phyloP scores from a whole-genome alignment of 2,888 invertebrate species.

The Sinelater perroti region DNA sequence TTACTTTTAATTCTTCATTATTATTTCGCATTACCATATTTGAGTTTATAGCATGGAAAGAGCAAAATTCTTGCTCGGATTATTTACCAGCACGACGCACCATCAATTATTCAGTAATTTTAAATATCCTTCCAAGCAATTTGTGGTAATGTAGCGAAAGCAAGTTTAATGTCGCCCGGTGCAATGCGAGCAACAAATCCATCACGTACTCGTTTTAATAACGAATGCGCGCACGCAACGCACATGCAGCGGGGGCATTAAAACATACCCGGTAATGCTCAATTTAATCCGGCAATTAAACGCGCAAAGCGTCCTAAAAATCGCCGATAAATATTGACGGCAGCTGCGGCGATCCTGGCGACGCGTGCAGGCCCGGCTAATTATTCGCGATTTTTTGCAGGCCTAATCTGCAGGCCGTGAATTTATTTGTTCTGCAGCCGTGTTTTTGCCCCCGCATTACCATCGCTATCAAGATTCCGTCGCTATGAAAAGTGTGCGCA shows the following conservation, averaged over 20 bases:
- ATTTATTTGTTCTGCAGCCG: constrained; percentile 37
- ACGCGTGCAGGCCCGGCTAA: background rate
- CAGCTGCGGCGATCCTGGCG: background rate
- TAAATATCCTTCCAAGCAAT: too few species aligned
- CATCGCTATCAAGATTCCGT: constrained; percentile 41
- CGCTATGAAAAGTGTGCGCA: constrained; percentile 44
- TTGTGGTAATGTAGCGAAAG: too few species aligned
- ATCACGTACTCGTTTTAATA: constrained; percentile 4
- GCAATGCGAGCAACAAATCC: constrained; percentile 6
- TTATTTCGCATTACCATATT: too few species aligned
- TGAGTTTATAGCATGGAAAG: too few species aligned
- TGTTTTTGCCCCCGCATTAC: constrained; percentile 39
- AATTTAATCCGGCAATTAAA: background rate
- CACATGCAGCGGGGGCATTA: background rate
- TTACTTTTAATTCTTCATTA: too few species aligned
- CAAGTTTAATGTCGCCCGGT: too few species aligned
- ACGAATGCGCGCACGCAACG: constrained; percentile 5
- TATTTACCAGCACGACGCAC: too few species aligned
- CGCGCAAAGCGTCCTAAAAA: background rate
- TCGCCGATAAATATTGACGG: background rate
- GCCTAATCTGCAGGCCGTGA: constrained; percentile 31
- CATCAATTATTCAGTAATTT: too few species aligned
- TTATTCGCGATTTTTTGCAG: constrained; percentile 31
- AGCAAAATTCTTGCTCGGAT: too few species aligned
- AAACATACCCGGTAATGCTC: background rate